Base-by-base conservation (phyloP, 1,140 invertebrate species). In the Magallana gigas region DNA sequence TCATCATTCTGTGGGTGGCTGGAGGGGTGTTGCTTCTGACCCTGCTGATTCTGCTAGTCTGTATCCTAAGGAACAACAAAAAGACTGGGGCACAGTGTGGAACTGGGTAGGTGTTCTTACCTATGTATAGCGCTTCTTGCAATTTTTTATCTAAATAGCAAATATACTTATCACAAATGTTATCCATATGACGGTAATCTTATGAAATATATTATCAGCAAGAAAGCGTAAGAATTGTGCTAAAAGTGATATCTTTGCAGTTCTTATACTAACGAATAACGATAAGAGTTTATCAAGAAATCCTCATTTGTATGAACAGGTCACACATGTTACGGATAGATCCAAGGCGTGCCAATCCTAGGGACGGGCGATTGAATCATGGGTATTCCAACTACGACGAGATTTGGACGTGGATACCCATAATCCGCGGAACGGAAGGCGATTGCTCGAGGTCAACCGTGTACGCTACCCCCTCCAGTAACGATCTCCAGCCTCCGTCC, bases 321-420 rank as follows among this genome's bases (percentile, higher is more conserved):
- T 62, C 36, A 81, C 23, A 81, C 23, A 16, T 64, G 71, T 29
- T 68, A 8, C 57, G 58, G 36, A 68, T 87, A 14, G 16, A 23
- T 18, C 29, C 57, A 11, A 83, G 59, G 64, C n/a, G 80, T n/a
- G 29, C 18, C 18, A 62, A 16, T n/a, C 12, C 57, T 58, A 12
- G 62, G 58, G 76, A 82, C 57, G 85, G 88, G 1, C 64, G 88
- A 9, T 60, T 87, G 9, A 89, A 89, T 85, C 88, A 83, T 12
- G 86, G 85, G 8, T 89, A 87, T 57, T 83, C 88, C 14, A 89
- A 76, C 62, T 89, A 89, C 57, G 88, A 89, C 36, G 88, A 89
- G 58, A 89, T 89, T 58, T 89, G 88, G 88, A 89, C 88, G 9
- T 89, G 88, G 88, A 89, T 89, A 58, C 88, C 88, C 8, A 85